phyloP scores from a whole-genome alignment of 2,113 vertebrate species.

The Motacilla alba region DNA sequence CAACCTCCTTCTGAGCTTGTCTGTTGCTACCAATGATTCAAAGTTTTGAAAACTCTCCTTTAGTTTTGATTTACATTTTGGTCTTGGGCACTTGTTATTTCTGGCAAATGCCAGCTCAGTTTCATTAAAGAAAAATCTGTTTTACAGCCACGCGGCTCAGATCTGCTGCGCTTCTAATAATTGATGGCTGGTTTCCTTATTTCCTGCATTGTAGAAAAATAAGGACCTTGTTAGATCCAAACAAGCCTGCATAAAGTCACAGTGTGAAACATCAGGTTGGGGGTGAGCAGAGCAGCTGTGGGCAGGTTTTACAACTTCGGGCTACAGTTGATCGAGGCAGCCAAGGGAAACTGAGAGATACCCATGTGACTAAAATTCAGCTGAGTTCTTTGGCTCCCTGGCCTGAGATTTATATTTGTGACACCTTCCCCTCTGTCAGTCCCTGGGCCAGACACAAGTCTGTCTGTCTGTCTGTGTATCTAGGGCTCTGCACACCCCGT shows the following conservation, averaged over 20 bases:
- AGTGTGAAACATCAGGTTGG: constrained; percentile 57
- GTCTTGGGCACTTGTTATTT: constrained; percentile 81
- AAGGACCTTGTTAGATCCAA: constrained; percentile 69
- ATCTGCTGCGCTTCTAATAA: constrained; percentile 63
- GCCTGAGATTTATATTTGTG: constrained; percentile 53
- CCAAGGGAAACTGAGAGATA: constrained; percentile 36
- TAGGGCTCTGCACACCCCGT: fast-evolving
- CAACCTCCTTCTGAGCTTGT: constrained; percentile 67
- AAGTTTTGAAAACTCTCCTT: constrained; percentile 73
- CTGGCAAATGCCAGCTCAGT: constrained; percentile 74
- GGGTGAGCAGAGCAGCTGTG: constrained; percentile 44
- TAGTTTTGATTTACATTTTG: constrained; percentile 81
- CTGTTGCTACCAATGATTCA: constrained; percentile 75
- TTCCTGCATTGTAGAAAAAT: constrained; percentile 72
- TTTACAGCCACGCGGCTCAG: constrained; percentile 61
- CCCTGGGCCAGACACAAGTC: constrained; percentile 34
- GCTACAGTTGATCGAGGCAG: neutral
- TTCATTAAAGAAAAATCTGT: constrained; percentile 84
- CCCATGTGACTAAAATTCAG: constrained; percentile 31
- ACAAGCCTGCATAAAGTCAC: constrained; percentile 68
- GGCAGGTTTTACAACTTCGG: constrained; percentile 34
- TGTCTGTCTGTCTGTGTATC: constrained; percentile 30
- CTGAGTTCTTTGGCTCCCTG: constrained; percentile 29
- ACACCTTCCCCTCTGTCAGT: constrained; percentile 46
- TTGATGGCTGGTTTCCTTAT: constrained; percentile 70